Conservation (phyloP, 1,140 invertebrate genomes). For the Bradynema listronoti region DNA sequence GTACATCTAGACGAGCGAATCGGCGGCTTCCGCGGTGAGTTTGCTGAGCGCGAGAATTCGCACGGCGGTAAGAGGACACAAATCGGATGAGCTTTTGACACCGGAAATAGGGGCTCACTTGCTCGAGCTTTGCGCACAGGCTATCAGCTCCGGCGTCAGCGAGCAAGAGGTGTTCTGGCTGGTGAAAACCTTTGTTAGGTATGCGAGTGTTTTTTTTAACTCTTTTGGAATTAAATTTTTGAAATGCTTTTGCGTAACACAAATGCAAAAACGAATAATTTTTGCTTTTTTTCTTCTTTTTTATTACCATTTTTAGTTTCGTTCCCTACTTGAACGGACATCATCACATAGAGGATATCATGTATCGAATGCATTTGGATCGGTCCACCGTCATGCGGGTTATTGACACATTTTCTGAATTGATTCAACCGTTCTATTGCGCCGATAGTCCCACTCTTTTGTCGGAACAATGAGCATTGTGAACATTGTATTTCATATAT, state of each 20-base stretch:
- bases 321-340: constrained; percentile 31
- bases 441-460: too few species aligned
- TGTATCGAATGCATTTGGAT: constrained; percentile 27
- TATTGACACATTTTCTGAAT: constrained; percentile 33
- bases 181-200: constrained; percentile 18
- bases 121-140: constrained; percentile 21
- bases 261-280: too few species aligned
- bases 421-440: constrained; percentile 27
- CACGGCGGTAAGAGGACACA: constrained; percentile 14
- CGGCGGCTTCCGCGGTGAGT: not conserved
- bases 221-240: too few species aligned
- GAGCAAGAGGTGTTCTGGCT: constrained; percentile 33
- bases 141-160: constrained; percentile 20
- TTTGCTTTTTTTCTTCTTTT: too few species aligned
- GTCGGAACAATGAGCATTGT: too few species aligned
- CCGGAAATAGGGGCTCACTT: constrained; percentile 14
- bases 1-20: not conserved
- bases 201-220: too few species aligned
- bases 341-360: constrained; percentile 35
- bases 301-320: constrained; percentile 18
- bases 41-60: constrained; percentile 22
- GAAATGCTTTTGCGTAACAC: too few species aligned
- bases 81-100: not conserved
- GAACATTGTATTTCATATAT: too few species aligned
- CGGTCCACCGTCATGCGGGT: constrained; percentile 22